These are phyloP conservation scores for Capitulum mitella DNA, from an alignment of 2,888 invertebrate species.

Conservation along the genomic window DNA sequence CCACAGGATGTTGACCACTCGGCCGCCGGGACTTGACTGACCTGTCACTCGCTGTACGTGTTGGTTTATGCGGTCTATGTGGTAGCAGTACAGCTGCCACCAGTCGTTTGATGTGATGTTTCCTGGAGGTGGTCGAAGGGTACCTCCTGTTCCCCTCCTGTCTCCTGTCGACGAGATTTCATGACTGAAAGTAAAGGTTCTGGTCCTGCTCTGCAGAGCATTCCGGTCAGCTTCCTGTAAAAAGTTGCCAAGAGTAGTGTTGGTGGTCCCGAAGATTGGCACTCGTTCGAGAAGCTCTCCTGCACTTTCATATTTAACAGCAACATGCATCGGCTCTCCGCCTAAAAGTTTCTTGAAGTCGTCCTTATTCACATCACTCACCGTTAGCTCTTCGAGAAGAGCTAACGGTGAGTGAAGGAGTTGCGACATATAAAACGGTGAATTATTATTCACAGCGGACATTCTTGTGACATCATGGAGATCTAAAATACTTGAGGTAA, in stretches of 20 bases:
- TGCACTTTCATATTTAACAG: background rate
- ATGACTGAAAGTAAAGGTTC: background rate
- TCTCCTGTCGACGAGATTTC: background rate
- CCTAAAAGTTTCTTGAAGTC: background rate
- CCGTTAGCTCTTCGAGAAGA: background rate
- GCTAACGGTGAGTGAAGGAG: too few species aligned
- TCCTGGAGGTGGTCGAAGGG: background rate
- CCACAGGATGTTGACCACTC: too few species aligned
- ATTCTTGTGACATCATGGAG: background rate
- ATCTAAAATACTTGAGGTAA: background rate
- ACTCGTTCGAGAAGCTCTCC: background rate
- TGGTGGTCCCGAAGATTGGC: background rate
- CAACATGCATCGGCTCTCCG: background rate
- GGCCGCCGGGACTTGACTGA: too few species aligned
- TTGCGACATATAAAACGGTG: background rate
- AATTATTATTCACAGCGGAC: background rate
- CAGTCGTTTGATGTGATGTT: background rate
- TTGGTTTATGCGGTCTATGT: background rate
- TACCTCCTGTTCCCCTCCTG: background rate
- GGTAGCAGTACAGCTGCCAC: background rate
- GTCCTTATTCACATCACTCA: background rate
- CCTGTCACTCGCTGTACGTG: background rate
- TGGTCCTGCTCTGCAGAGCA: background rate
- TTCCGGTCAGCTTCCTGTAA: background rate
- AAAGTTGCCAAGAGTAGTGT: background rate